Evolutionary conservation across 2,888 invertebrate genomes (phyloP), one percentile per base, ranked within the genome.

Genomic region (Harmothoe impar): DNA sequence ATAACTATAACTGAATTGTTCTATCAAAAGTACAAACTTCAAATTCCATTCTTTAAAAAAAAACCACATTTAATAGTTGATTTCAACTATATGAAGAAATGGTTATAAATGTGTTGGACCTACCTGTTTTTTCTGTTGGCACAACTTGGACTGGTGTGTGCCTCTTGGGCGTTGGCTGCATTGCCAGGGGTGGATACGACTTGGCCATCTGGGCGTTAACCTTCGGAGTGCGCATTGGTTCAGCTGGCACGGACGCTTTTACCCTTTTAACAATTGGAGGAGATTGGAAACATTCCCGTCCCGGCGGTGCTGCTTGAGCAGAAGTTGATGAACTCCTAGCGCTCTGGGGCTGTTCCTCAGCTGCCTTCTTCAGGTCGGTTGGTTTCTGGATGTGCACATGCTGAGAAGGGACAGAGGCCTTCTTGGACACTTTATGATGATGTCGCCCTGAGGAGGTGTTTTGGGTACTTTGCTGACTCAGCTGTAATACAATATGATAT

Each of bases 221-320:
- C 52, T 17, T 52, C n/a, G 86, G 86, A 7, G 54, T 86, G 17
- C 52, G 25, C 52, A 86, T 86, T 7, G 52, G 86, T 25, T 31
- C 86, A n/a, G 31, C 54, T 12, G 86, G 86, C 5, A 86, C 54
- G 29, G 86, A 86, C 25, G 29, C 54, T 20, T 86, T 86, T 31
- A 51, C 33, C 54, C 20, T 86, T 25, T 56, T 86, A 1, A 77
- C 25, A n/a, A 31, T 31, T 17, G 77, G 77, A 7, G 77, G 77
- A 7, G 77, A n/a, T n/a, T 77, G 77, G 3, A 77, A 5, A 62
- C 7, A 3, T 77, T 15, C 5, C 7, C n/a, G 77, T 77, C 25
- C 77, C 7, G 29, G n/a, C 5, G 31, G 31, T 25, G 31, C 62
- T 62, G 0, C 43, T 10, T 43, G 43, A 3, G 10, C 43, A 43